Evolutionary conservation across 2,797 vertebrate genomes (phyloP).

Genomic region (Eupleurogrammus muticus): DNA sequence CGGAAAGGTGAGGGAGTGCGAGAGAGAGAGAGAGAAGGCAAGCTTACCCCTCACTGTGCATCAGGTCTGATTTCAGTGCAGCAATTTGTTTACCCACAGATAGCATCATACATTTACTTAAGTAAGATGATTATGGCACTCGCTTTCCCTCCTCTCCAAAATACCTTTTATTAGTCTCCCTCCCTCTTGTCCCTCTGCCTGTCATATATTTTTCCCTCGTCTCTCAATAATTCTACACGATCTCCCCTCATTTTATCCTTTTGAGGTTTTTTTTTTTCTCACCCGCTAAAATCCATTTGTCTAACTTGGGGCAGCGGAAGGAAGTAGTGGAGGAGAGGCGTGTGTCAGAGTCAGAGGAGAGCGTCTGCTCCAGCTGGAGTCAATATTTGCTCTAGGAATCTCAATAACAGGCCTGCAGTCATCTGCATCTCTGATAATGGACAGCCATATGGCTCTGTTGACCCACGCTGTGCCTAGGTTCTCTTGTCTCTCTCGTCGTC

Average conservation of each 20-base stretch:
- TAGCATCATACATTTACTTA: constrained; percentile 73
- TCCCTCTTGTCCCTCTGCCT: constrained; percentile 43
- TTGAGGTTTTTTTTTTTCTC: constrained; percentile 44
- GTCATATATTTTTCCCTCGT: constrained; percentile 36
- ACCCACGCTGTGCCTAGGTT: constrained; percentile 83
- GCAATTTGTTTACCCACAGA: constrained; percentile 64
- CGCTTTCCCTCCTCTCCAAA: constrained; percentile 62
- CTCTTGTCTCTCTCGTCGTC: constrained; percentile 53
- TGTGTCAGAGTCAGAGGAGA: constrained; percentile 76
- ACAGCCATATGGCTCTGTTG: constrained; percentile 90
- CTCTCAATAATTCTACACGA: constrained; percentile 41
- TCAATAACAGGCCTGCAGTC: constrained; percentile 88
- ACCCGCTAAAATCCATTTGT: constrained; percentile 67
- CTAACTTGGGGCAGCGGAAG: constrained; percentile 72
- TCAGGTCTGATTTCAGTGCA: constrained; percentile 70
- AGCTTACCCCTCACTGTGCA: constrained; percentile 65
- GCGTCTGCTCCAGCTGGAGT: constrained; percentile 85
- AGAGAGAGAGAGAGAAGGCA: constrained; percentile 34
- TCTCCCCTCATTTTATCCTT: constrained; percentile 57
- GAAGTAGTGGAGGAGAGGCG: constrained; percentile 78
- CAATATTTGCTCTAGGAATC: constrained; percentile 91
- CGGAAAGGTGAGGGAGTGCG: constrained; percentile 57
- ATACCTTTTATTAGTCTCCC: constrained; percentile 64
- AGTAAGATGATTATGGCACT: constrained; percentile 67
- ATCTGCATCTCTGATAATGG: constrained; percentile 90